phyloP scores from a whole-genome alignment of 1,140 invertebrate species.

The Asobara japonica region DNA sequence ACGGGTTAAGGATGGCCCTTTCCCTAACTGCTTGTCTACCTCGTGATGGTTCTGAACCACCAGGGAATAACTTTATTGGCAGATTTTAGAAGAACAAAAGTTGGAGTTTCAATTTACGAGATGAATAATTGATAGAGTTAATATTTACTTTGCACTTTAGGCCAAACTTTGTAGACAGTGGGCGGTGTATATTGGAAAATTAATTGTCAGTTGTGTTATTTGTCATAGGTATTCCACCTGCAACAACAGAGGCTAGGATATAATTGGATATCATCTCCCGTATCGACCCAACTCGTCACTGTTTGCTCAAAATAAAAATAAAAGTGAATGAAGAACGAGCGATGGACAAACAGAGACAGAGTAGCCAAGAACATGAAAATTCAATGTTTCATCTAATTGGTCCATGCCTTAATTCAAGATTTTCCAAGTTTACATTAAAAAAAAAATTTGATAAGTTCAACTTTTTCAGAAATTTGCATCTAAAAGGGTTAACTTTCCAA shows the following conservation, averaged over 20 bases:
- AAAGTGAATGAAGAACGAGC: background rate
- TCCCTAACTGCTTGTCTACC: background rate
- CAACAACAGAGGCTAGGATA: too few species aligned
- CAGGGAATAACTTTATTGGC: background rate
- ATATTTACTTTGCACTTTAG: background rate
- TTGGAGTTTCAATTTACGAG: conserved; percentile 6
- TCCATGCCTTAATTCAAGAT: too few species aligned
- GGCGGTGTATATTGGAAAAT: background rate
- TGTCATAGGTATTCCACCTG: background rate
- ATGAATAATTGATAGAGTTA: conserved; percentile 16
- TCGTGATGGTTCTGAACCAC: background rate
- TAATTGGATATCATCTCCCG: too few species aligned
- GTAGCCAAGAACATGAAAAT: background rate
- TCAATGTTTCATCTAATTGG: background rate
- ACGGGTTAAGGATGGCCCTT: too few species aligned
- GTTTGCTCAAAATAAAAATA: background rate
- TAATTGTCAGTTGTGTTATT: conserved; percentile 6
- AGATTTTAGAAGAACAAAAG: background rate
- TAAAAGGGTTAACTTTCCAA: too few species aligned
- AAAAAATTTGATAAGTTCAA: too few species aligned
- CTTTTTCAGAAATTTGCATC: too few species aligned
- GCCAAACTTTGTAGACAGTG: conserved; percentile 9
- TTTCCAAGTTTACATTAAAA: too few species aligned
- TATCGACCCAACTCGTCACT: too few species aligned
- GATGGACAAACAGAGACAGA: background rate